phyloP scores from a whole-genome alignment of 2,797 vertebrate species.

The Pantherophis alleghaniensis region DNA sequence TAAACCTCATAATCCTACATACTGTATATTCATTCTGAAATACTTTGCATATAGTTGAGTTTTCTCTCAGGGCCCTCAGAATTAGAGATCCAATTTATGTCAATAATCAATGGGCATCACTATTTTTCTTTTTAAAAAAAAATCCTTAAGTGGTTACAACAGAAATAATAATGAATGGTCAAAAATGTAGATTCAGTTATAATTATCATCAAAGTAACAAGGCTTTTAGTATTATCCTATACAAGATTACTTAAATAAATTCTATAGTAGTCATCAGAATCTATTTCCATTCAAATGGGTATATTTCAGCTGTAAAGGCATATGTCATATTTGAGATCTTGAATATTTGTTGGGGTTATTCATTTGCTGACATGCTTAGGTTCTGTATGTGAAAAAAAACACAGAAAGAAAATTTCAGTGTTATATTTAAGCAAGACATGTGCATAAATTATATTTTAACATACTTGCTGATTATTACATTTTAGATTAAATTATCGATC shows the following conservation, averaged over 20 bases:
- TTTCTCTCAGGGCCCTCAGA: background rate
- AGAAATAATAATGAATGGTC: background rate
- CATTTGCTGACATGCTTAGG: background rate
- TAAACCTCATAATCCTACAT: background rate
- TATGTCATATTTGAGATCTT: background rate
- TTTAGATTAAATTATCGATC: conserved; percentile 42
- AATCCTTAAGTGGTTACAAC: background rate
- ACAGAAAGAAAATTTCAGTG: background rate
- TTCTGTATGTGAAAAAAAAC: background rate
- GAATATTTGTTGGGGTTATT: background rate
- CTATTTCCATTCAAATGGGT: background rate
- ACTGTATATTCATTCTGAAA: background rate
- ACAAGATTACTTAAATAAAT: background rate
- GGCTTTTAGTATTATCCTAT: background rate
- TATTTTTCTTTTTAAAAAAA: background rate
- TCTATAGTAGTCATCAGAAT: too few species aligned
- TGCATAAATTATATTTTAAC: background rate
- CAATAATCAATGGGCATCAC: background rate
- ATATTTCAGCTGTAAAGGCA: background rate
- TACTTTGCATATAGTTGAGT: background rate
- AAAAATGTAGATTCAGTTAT: background rate
- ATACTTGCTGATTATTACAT: background rate
- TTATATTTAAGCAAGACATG: background rate
- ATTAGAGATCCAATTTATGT: background rate
- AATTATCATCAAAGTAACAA: background rate